These are phyloP conservation scores for Henricia sp. DNA, from an alignment of 53 echinoderm and acorn worm genomes.

Conservation along the genomic window DNA sequence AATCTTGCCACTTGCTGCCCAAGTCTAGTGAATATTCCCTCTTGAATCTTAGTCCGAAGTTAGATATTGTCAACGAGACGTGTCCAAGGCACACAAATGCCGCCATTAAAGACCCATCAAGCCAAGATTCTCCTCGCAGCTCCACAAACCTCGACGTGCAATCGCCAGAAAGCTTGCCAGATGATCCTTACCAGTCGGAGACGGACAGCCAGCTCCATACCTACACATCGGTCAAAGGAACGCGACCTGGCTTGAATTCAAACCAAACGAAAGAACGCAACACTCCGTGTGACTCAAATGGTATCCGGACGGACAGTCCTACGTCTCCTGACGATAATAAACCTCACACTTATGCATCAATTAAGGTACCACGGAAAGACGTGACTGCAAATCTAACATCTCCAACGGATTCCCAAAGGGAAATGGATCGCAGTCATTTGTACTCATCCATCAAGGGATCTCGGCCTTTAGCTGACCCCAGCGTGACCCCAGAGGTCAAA, in stretches of 20 bases:
- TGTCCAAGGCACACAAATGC: background rate
- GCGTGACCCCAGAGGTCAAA: conserved; percentile 23
- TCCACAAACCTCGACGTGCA: background rate
- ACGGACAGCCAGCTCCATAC: conserved; percentile 27
- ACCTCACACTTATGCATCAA: conserved; percentile 31
- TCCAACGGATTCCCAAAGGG: background rate
- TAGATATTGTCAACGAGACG: background rate
- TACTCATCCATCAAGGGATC: conserved; percentile 47
- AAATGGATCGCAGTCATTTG: conserved; percentile 10
- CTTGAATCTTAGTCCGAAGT: background rate
- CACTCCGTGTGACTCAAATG: background rate
- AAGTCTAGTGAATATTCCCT: background rate
- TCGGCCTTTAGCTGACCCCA: background rate
- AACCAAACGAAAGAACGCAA: background rate
- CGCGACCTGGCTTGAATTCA: background rate
- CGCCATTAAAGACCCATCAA: background rate
- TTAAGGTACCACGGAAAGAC: conserved; percentile 2
- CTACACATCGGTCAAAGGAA: conserved; percentile 20
- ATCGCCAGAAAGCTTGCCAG: conserved; percentile 7
- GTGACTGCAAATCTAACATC: background rate
- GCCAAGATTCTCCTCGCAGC: background rate
- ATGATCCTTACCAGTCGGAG: conserved; percentile 13
- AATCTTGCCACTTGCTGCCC: background rate
- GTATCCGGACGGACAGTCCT: background rate
- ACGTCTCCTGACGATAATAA: conserved; percentile 17